Percentiles rank a stretch among this genome's conserved stretches.
phyloP scores from a whole-genome alignment of 2,888 invertebrate genomes.

The Nemurella pictetii region DNA sequence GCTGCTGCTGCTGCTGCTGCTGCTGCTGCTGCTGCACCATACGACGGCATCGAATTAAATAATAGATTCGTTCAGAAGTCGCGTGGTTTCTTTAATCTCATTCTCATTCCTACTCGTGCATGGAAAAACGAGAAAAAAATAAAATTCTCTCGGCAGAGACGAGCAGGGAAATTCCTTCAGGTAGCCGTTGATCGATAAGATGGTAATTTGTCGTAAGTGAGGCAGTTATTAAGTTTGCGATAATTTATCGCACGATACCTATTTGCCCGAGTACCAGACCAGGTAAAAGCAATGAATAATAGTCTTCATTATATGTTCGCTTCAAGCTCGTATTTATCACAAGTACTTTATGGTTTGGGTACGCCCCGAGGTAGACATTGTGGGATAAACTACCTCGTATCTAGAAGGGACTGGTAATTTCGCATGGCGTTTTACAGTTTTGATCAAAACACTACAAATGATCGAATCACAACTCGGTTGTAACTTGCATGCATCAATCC shows the following conservation, averaged over 20 bases:
- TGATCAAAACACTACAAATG: no score
- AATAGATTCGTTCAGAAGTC: not conserved
- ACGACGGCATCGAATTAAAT: not conserved
- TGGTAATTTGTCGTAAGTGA: slow-evolving; percentile 17
- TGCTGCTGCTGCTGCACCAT: no score
- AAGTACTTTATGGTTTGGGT: no score
- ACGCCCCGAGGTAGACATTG: no score
- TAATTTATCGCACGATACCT: slow-evolving; percentile 19
- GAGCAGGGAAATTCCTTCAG: not conserved
- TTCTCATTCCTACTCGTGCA: not conserved
- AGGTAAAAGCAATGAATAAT: not conserved
- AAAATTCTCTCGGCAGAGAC: not conserved
- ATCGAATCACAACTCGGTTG: no score
- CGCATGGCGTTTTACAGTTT: no score
- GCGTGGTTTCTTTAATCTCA: not conserved
- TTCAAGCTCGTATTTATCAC: not conserved
- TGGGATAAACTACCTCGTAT: no score
- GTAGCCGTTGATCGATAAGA: slow-evolving; percentile 13
- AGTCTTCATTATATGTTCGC: not conserved
- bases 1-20: no score
- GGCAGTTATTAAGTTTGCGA: slow-evolving; percentile 22
- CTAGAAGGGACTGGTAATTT: no score
- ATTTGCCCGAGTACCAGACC: not conserved
- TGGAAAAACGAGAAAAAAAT: not conserved
- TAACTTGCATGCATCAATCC: no score